Conservation (phyloP, 2,113 vertebrate genomes). For the Hippoglossus stenolepis region DNA sequence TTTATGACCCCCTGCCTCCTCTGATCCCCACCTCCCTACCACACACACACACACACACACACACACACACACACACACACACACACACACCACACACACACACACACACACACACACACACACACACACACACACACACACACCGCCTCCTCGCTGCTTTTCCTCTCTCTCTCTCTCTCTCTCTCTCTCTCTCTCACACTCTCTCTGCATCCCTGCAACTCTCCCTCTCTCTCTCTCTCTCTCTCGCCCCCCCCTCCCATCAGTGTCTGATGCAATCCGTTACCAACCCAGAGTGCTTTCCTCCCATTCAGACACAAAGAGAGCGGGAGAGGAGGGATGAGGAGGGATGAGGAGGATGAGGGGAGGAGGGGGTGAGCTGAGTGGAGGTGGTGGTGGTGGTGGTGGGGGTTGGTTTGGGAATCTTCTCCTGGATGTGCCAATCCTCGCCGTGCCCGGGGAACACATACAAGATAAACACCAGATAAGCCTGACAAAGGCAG, state of each 20-base stretch:
- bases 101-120: too few species aligned
- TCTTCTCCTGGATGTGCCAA: constrained; percentile 70
- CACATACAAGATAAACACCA: constrained; percentile 71
- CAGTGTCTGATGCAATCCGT: constrained; percentile 79
- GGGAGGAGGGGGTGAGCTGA: background rate
- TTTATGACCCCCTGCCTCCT: constrained; percentile 71
- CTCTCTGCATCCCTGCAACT: constrained; percentile 41
- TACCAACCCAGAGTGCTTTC: constrained; percentile 76
- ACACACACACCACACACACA: too few species aligned
- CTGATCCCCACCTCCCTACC: constrained; percentile 46
- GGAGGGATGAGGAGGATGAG: constrained; percentile 10
- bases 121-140: too few species aligned
- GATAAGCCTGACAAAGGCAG: constrained; percentile 74
- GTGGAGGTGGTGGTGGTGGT: background rate
- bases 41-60: constrained; percentile 22
- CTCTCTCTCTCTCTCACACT: constrained; percentile 20
- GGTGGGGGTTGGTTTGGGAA: constrained; percentile 38
- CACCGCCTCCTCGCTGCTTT: constrained; percentile 29
- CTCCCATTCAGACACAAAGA: constrained; percentile 79
- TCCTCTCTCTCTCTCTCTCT: constrained; percentile 39
- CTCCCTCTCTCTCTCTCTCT: constrained; percentile 35
- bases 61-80: too few species aligned
- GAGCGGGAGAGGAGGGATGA: constrained; percentile 48
- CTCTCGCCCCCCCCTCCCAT: too few species aligned
- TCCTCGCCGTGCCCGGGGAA: constrained; percentile 58